A percentile compares a stretch with the other conserved stretches of the same genome.
phyloP scores from a whole-genome alignment of 1,140 invertebrate species.

The Temnothorax nylanderi region DNA sequence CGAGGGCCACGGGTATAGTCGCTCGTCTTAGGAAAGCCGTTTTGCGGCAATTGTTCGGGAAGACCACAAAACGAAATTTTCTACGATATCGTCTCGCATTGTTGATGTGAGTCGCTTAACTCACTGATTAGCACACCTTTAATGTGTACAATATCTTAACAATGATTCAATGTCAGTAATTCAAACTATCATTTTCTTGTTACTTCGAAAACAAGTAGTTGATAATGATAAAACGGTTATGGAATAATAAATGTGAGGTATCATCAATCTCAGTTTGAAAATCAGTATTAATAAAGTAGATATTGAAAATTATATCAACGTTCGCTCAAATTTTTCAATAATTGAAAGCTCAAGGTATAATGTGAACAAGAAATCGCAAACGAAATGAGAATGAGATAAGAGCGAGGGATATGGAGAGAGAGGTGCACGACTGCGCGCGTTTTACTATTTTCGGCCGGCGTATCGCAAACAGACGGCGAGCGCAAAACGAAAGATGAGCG shows the following conservation, averaged over 20 bases:
- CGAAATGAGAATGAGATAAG: conserved; percentile 43
- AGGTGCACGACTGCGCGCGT: conserved; percentile 62
- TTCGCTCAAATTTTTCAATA: background rate
- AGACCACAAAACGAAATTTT: conserved; percentile 17
- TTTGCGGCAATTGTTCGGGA: conserved; percentile 44
- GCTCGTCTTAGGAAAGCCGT: conserved; percentile 64
- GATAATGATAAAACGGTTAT: background rate
- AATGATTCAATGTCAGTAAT: background rate
- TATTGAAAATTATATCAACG: background rate
- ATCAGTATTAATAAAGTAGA: background rate
- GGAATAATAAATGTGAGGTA: background rate
- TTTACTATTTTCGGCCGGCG: conserved; percentile 78
- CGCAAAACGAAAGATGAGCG: conserved; percentile 65
- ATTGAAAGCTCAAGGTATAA: background rate
- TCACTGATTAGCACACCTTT: background rate
- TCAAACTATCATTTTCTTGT: background rate
- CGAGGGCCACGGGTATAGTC: conserved; percentile 42
- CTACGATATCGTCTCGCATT: background rate
- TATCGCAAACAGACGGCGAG: conserved; percentile 69
- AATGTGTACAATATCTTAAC: background rate
- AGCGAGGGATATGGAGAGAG: conserved; percentile 42
- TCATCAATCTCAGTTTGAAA: background rate
- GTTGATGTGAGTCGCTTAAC: background rate
- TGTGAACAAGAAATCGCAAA: conserved; percentile 8
- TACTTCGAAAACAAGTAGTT: background rate